These are phyloP conservation scores for Danio tinwini DNA, from an alignment of 2,797 vertebrate genomes.

Conservation along the genomic window DNA sequence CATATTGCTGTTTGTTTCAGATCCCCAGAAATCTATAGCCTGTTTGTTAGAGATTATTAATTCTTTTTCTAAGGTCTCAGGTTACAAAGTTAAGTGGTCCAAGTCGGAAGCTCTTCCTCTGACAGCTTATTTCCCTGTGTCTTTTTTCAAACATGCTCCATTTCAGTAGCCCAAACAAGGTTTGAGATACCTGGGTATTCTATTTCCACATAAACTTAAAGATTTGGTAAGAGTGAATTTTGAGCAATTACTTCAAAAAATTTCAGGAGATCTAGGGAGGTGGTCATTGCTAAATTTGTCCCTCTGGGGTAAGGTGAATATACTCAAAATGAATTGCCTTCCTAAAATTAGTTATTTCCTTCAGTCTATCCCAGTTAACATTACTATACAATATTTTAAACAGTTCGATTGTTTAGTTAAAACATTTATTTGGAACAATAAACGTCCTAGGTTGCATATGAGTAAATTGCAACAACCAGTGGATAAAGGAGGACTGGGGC, in stretches of 20 bases:
- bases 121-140: conserved; percentile 6
- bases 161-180: conserved; percentile 36
- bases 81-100: too few relatives aligned
- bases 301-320: conserved; percentile 28
- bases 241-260: conserved; percentile 17
- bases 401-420: conserved; percentile 21
- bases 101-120: too few relatives aligned
- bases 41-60: too few relatives aligned
- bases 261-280: conserved; percentile 8
- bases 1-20: too few relatives aligned
- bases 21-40: too few relatives aligned
- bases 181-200: conserved; percentile 4
- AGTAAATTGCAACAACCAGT: too few relatives aligned
- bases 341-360: too few relatives aligned
- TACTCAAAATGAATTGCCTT: conserved; percentile 29
- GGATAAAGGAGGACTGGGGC: too few relatives aligned
- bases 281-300: conserved; percentile 26
- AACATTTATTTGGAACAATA: conserved; percentile 38
- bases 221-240: conserved; percentile 41
- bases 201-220: conserved; percentile 28
- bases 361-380: not conserved
- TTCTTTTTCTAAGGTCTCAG: too few relatives aligned
- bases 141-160: conserved; percentile 5
- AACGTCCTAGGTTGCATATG: too few relatives aligned
- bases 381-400: conserved; percentile 24